phyloP scores from a whole-genome alignment of 2,888 invertebrate genomes.

The Saturnia japonica region DNA sequence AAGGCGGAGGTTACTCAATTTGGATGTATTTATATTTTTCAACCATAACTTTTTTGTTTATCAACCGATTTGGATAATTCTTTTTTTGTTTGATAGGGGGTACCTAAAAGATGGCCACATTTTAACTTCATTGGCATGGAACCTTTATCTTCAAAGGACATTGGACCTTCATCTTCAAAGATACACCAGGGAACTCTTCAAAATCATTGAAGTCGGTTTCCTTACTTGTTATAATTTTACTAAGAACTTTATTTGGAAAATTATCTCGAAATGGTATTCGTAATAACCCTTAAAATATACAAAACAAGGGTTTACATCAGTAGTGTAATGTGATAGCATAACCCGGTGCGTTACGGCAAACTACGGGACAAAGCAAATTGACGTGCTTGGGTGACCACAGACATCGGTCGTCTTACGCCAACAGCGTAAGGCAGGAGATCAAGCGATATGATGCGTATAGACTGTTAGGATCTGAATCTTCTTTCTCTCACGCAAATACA shows the following conservation, averaged over 20 bases:
- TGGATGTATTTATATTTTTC: too few relatives aligned
- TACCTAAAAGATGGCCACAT: too few relatives aligned
- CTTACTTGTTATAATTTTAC: neutral
- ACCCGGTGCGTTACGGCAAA: slow-evolving; percentile 13
- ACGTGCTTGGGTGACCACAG: slow-evolving; percentile 51
- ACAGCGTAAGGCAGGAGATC: neutral
- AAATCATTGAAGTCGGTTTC: too few relatives aligned
- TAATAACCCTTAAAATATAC: neutral
- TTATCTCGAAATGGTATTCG: neutral
- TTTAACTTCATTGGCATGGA: too few relatives aligned
- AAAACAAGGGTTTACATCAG: slow-evolving; percentile 8
- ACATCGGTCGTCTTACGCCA: slow-evolving; percentile 11
- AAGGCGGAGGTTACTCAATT: too few relatives aligned
- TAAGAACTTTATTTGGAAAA: neutral
- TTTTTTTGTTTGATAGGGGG: too few relatives aligned
- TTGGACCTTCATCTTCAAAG: too few relatives aligned
- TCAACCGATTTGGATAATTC: too few relatives aligned
- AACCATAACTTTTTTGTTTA: too few relatives aligned
- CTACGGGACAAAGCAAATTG: slow-evolving; percentile 55
- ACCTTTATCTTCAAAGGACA: too few relatives aligned
- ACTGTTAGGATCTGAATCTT: too few relatives aligned
- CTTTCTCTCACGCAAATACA: neutral
- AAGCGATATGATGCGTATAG: neutral
- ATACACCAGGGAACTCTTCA: too few relatives aligned
- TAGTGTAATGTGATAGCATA: slow-evolving; percentile 19